Conservation (phyloP, 2,888 invertebrate species). For the Atethmia centrago region DNA sequence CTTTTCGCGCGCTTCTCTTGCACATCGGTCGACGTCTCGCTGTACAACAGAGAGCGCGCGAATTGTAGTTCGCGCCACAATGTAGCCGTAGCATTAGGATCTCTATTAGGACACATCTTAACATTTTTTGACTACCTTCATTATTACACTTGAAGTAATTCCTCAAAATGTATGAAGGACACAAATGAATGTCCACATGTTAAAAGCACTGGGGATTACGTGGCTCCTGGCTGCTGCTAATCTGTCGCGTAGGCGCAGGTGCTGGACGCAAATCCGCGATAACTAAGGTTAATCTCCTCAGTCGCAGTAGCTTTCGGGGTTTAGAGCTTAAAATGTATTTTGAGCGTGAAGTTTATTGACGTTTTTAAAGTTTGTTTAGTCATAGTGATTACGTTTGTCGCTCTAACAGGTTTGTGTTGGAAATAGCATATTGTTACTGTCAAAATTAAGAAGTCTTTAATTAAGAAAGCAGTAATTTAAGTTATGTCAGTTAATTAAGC, state of each 20-base stretch:
- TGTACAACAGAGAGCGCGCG: too few species aligned
- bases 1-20: too few species aligned
- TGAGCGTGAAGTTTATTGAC: constrained; percentile 6
- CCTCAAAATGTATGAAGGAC: neutral
- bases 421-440: neutral
- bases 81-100: too few species aligned
- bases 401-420: neutral
- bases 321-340: constrained; percentile 23
- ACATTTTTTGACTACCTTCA: neutral
- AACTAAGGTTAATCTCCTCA: constrained; percentile 52
- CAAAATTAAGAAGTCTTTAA: neutral
- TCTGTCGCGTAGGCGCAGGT: constrained; percentile 49
- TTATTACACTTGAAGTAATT: neutral
- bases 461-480: neutral
- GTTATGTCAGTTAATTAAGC: neutral
- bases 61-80: too few species aligned
- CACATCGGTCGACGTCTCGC: too few species aligned
- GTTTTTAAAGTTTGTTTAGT: constrained; percentile 10
- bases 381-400: neutral
- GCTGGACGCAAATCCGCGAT: constrained; percentile 41
- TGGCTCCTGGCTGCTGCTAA: constrained; percentile 22
- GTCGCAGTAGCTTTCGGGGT: constrained; percentile 21
- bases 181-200: constrained; percentile 4
- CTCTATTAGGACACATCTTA: too few species aligned
- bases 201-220: constrained; percentile 22